phyloP scores from a whole-genome alignment of 2,888 invertebrate genomes.

The Ectemnius lituratus region DNA sequence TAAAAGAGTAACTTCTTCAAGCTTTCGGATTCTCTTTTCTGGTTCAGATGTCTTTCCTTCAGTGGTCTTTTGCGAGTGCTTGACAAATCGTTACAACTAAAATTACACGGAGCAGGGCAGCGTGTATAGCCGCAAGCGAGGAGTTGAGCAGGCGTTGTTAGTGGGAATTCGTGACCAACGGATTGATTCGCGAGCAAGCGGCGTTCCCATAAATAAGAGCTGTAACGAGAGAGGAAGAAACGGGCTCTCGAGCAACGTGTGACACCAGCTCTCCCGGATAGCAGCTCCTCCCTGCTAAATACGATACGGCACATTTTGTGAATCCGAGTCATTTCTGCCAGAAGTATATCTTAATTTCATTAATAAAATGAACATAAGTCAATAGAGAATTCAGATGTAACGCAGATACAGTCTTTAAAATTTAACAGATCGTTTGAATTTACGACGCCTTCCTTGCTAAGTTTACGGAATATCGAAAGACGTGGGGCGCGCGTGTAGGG shows the following conservation, averaged over 20 bases:
- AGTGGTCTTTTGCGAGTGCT: slow-evolving; percentile 17
- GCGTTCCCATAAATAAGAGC: slow-evolving; percentile 33
- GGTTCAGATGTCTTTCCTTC: no score
- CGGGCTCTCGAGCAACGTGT: neutral
- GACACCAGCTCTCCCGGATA: slow-evolving; percentile 6
- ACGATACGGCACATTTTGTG: slow-evolving; percentile 1
- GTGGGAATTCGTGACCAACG: slow-evolving; percentile 20
- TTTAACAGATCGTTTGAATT: slow-evolving; percentile 28
- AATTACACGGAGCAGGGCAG: slow-evolving; percentile 40
- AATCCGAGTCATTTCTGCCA: neutral
- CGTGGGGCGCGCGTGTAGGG: neutral
- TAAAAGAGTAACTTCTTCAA: no score
- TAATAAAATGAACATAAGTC: no score
- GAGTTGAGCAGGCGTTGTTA: slow-evolving; percentile 15
- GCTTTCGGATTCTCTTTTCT: no score
- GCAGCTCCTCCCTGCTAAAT: neutral
- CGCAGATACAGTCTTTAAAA: neutral
- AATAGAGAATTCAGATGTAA: neutral
- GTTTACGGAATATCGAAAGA: no score
- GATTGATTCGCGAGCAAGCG: slow-evolving; percentile 25
- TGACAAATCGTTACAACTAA: slow-evolving; percentile 44
- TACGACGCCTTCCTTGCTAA: slow-evolving; percentile 9
- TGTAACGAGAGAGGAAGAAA: slow-evolving; percentile 11
- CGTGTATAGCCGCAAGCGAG: slow-evolving; percentile 21
- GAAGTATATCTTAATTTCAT: no score